A percentile compares a stretch with the other conserved stretches of the same genome.
phyloP scores from a whole-genome alignment of 2,797 vertebrate species.

The Antennarius maculatus region DNA sequence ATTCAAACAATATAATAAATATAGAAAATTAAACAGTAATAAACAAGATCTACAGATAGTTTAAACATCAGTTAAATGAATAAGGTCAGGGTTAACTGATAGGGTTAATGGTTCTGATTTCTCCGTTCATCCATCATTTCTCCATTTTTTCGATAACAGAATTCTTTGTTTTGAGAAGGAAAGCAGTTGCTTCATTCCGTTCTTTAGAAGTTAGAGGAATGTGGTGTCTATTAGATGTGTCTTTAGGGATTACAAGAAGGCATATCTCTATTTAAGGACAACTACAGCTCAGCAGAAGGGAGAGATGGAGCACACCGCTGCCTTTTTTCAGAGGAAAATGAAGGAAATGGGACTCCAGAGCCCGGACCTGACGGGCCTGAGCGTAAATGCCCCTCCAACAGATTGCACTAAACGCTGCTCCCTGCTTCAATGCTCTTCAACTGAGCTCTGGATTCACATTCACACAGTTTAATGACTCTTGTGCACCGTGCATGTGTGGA shows the following conservation, averaged over 20 bases:
- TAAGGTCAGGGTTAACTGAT: conserved; percentile 24
- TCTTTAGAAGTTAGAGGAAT: neutral
- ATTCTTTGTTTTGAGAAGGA: neutral
- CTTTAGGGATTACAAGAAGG: conserved; percentile 37
- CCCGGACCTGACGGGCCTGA: conserved; percentile 84
- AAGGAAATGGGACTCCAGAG: conserved; percentile 86
- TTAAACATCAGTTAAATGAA: neutral
- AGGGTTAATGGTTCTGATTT: conserved; percentile 29
- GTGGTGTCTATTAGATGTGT: conserved; percentile 25
- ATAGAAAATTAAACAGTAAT: neutral
- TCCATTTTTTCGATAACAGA: too few species aligned
- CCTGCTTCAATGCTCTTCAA: conserved; percentile 91
- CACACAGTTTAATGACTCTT: conserved; percentile 50
- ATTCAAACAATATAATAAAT: conserved; percentile 8
- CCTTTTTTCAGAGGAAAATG: conserved; percentile 37
- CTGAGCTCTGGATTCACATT: conserved; percentile 83
- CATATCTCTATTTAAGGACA: conserved; percentile 1
- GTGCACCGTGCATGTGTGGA: conserved; percentile 16
- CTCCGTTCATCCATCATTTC: conserved; percentile 36
- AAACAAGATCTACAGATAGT: neutral
- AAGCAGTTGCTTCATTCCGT: neutral
- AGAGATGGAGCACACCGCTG: conserved; percentile 22
- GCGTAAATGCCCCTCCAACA: conserved; percentile 85
- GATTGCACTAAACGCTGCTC: conserved; percentile 86
- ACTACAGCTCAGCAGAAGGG: conserved; percentile 14